phyloP scores from a whole-genome alignment of 1,140 invertebrate species.

The Hydropsyche tenuis region DNA sequence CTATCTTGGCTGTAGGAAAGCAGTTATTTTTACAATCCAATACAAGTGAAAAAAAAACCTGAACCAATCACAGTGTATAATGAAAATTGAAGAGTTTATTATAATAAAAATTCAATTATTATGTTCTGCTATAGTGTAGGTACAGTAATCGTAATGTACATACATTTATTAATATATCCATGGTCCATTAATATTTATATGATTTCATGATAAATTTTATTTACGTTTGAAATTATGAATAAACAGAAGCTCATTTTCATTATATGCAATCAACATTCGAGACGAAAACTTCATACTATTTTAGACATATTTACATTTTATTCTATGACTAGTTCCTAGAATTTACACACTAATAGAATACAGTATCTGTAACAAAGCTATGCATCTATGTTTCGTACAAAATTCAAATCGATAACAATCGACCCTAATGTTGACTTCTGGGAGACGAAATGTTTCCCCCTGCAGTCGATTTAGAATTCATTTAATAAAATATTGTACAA shows the following conservation, averaged over 20 bases:
- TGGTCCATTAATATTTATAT: not conserved
- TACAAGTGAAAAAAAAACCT: no score
- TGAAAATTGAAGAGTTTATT: not conserved
- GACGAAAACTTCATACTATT: not conserved
- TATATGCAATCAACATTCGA: not conserved
- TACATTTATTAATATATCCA: not conserved
- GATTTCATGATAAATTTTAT: not conserved
- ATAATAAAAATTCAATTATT: not conserved
- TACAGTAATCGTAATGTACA: no score
- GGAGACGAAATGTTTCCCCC: not conserved
- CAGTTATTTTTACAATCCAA: no score
- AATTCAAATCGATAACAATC: not conserved
- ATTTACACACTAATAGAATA: not conserved
- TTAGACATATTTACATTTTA: conserved; percentile 15
- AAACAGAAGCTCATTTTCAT: not conserved
- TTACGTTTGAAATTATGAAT: not conserved
- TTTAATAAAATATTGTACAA: not conserved
- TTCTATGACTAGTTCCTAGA: conserved; percentile 31
- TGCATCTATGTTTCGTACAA: not conserved
- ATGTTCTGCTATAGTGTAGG: no score
- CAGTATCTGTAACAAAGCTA: conserved; percentile 7
- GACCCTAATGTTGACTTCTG: not conserved
- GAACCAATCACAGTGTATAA: no score
- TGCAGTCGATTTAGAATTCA: not conserved
- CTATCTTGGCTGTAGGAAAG: no score